Evolutionary conservation across 2,113 vertebrate genomes (phyloP).

Genomic region (Chaetura pelagica): DNA sequence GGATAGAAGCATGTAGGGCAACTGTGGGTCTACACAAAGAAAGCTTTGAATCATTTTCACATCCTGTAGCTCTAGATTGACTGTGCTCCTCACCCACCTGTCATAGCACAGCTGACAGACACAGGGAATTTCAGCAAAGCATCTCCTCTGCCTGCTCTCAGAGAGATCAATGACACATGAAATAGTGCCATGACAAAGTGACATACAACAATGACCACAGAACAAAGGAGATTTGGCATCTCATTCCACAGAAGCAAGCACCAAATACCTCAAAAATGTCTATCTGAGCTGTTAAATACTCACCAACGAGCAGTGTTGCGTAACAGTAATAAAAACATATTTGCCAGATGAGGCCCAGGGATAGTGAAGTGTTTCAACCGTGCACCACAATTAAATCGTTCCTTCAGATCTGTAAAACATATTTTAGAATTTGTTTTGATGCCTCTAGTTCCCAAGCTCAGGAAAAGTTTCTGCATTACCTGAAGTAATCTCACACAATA

Average conservation of each 20-base stretch:
- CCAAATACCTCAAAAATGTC: background rate
- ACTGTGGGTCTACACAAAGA: background rate
- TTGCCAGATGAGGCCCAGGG: background rate
- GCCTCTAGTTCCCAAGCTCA: background rate
- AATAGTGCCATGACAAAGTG: accelerated
- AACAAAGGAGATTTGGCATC: background rate
- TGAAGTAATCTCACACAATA: background rate
- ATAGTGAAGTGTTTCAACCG: background rate
- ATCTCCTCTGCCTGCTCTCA: background rate
- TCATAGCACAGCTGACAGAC: background rate
- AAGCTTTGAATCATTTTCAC: background rate
- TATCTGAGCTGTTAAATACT: background rate
- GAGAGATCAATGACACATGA: background rate
- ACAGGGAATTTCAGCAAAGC: accelerated
- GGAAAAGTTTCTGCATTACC: background rate
- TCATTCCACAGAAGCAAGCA: background rate
- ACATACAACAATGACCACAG: accelerated
- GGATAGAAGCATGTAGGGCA: background rate
- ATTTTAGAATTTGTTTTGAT: background rate
- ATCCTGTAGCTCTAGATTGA: background rate
- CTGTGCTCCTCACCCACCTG: background rate
- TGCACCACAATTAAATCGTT: background rate
- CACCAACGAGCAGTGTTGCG: background rate
- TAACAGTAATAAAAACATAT: background rate
- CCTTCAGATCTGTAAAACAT: background rate